Percentiles rank a stretch among this genome's conserved stretches.
These are phyloP conservation scores for Misgurnus anguillicaudatus DNA, from an alignment of 2,113 vertebrate genomes.

Conservation along the genomic window DNA sequence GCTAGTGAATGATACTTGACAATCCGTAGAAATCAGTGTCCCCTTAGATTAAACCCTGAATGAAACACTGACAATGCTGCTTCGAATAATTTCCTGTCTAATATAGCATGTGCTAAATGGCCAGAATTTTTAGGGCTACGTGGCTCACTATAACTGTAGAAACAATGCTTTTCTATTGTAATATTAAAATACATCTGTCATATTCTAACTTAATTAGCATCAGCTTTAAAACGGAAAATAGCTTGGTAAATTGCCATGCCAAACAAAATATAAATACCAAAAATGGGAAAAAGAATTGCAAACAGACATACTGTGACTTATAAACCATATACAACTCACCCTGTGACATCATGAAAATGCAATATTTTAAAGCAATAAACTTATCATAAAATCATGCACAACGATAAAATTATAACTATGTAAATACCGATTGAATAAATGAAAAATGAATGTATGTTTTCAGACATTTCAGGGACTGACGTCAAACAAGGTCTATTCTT, in stretches of 20 bases:
- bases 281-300: conserved; percentile 2
- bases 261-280: conserved; percentile 5
- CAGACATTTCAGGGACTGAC: conserved; percentile 6
- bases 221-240: conserved; percentile 52
- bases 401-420: background rate
- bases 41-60: conserved; percentile 52
- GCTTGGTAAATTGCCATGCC: conserved; percentile 31
- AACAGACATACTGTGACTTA: conserved; percentile 21
- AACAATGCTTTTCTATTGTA: conserved; percentile 34
- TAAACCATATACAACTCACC: background rate
- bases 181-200: background rate
- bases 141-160: conserved; percentile 55
- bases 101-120: conserved; percentile 70
- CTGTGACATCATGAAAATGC: conserved; percentile 17
- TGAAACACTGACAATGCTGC: conserved; percentile 65
- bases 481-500: conserved; percentile 15
- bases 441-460: background rate
- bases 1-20: conserved; percentile 66
- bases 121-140: conserved; percentile 58
- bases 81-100: conserved; percentile 67
- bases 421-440: background rate
- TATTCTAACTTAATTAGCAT: conserved; percentile 40
- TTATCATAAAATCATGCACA: conserved; percentile 12
- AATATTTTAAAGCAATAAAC: conserved; percentile 47
- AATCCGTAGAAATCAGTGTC: conserved; percentile 53